A percentile compares a stretch with the other conserved stretches of the same genome.
Conservation (phyloP, 2,797 vertebrate species). For the Scarus forsteni region DNA sequence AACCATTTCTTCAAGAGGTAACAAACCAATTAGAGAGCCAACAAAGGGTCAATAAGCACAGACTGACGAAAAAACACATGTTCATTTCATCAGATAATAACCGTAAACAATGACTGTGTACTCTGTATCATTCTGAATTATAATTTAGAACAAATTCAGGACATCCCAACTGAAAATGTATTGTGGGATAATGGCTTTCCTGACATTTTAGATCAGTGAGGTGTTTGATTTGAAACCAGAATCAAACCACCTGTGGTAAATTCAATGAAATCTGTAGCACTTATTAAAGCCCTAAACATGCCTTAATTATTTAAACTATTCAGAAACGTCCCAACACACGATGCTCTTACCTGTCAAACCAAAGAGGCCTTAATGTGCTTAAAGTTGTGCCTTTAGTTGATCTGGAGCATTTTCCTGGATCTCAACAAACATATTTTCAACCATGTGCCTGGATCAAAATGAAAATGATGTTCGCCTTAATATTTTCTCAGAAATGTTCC, state of each 20-base stretch:
- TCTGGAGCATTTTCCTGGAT: conserved; percentile 25
- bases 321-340: conserved; percentile 51
- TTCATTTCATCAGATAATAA: neutral
- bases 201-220: conserved; percentile 70
- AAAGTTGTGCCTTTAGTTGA: conserved; percentile 40
- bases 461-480: conserved; percentile 17
- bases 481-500: conserved; percentile 37
- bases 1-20: no score
- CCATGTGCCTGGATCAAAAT: conserved; percentile 34
- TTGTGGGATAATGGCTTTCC: conserved; percentile 21
- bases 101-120: no score
- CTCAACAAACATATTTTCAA: conserved; percentile 23
- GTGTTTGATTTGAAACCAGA: conserved; percentile 44
- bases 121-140: no score
- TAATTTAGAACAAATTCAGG: no score
- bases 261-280: conserved; percentile 70
- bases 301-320: conserved; percentile 63
- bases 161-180: no score
- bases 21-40: no score
- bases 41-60: no score
- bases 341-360: conserved; percentile 71
- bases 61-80: no score
- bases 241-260: conserved; percentile 38
- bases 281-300: conserved; percentile 70
- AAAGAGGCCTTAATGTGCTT: conserved; percentile 58